Evolutionary conservation across 2,113 vertebrate species (phyloP), one percentile per base, ranked within the genome.

Genomic region (Sigmodon hispidus): DNA sequence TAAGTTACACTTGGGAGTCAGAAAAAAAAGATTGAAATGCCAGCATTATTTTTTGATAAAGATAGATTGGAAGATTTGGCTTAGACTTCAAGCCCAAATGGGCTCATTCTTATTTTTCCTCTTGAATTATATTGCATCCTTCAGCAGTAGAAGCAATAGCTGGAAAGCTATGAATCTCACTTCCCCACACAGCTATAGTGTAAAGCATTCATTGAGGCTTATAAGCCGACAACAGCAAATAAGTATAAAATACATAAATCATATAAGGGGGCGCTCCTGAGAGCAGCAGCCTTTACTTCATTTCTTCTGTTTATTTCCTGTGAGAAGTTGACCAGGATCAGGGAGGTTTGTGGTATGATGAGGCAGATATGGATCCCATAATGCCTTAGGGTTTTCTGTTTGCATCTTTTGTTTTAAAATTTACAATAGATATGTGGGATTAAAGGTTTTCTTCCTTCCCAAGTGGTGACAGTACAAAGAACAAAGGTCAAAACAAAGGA

Each of bases 11-110:
- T n/a, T 48, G 69, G 26, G 24, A 36, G 15, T 24, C 63, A 73
- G 55, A 13, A 72, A 21, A 75, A 76, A 91, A 91, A 89, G 73
- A 40, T 67, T 4, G 40, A 85, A 72, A 84, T 84, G 86, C 29
- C 31, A 89, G n/a, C 22, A 72, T 84, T 67, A 87, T 77, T 96
- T 92, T 1, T 94, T 89, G 19, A 48, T 50, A 61, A 94, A 96
- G 24, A 12, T 61, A 34, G 34, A 45, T 59, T 80, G n/a, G 67
- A 73, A 95, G 90, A 73, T 70, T 65, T 96, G 70, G 1, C 31
- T 96, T 70, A 90, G 29, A 31, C 40, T 87, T 91, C 63, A 81
- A 34, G 45, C 24, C 19, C 87, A 57, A 81, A 80, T 89, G 45
- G 34, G 3, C 21, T 34, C 26, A 48, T 95, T 91, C 21, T 87